Percentiles rank a stretch among this genome's conserved stretches.
Conservation (phyloP, 1,140 invertebrate species). For the Drosophila kepulauana region DNA sequence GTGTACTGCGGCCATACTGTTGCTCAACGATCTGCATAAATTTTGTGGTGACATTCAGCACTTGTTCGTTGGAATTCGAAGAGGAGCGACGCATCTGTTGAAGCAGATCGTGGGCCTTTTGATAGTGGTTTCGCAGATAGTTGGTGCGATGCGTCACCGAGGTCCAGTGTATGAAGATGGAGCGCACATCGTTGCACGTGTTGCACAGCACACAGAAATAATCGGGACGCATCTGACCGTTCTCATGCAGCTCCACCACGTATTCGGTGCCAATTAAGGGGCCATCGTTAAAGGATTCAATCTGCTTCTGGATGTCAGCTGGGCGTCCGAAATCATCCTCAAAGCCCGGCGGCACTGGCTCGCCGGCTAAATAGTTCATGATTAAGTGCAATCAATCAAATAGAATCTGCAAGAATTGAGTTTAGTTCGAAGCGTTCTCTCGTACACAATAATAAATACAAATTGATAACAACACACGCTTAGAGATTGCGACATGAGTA, state of each 20-base stretch:
- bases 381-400: not conserved
- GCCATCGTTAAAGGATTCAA: conserved; percentile 85
- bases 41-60: conserved; percentile 32
- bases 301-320: conserved; percentile 87
- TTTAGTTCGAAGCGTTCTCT: conserved; percentile 10
- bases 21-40: conserved; percentile 64
- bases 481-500: conserved; percentile 3
- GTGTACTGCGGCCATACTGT: conserved; percentile 54
- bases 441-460: not conserved
- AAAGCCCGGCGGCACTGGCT: conserved; percentile 90
- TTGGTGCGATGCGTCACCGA: conserved; percentile 90
- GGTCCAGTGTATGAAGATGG: conserved; percentile 90
- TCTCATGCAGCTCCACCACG: conserved; percentile 89
- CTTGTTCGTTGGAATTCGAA: conserved; percentile 10
- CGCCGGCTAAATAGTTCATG: conserved; percentile 87
- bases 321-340: conserved; percentile 87
- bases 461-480: not conserved
- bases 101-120: conserved; percentile 55
- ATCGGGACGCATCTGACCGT: conserved; percentile 87
- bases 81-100: conserved; percentile 45
- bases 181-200: conserved; percentile 90
- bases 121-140: conserved; percentile 85
- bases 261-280: conserved; percentile 90
- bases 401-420: conserved; percentile 22
- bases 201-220: conserved; percentile 91